Evolutionary conservation across 2,113 vertebrate species (phyloP).

Genomic region (Tachysurus fulvidraco): DNA sequence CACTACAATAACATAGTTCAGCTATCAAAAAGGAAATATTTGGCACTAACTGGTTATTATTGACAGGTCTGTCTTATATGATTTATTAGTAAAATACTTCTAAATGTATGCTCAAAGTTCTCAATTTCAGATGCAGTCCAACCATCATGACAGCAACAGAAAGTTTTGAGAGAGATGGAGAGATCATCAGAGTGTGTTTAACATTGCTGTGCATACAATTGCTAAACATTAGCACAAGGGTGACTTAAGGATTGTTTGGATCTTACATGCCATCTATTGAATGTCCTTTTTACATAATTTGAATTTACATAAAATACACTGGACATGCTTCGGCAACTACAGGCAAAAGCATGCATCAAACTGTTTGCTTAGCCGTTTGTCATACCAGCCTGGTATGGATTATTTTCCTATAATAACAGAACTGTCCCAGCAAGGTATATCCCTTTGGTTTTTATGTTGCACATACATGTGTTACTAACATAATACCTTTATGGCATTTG

Average conservation of each 20-base stretch:
- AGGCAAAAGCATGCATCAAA: neutral
- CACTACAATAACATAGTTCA: neutral
- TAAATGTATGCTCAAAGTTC: neutral
- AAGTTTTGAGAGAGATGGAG: neutral
- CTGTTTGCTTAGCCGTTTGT: neutral
- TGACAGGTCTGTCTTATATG: neutral
- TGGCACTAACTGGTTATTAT: neutral
- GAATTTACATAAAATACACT: neutral
- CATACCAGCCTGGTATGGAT: neutral
- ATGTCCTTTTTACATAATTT: neutral
- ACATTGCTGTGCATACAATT: neutral
- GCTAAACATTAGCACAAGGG: neutral
- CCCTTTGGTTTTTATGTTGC: neutral
- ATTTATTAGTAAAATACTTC: neutral
- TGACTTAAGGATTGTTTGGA: neutral
- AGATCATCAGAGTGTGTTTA: neutral
- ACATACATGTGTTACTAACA: neutral
- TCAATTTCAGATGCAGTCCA: neutral
- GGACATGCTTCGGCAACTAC: neutral
- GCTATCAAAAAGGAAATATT: neutral
- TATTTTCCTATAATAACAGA: neutral
- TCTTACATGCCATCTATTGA: neutral
- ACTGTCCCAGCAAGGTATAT: too few relatives aligned
- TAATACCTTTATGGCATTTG: too few relatives aligned
- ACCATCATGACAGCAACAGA: neutral